These are phyloP conservation scores for Dinocampus coccinellae DNA, from an alignment of 2,888 invertebrate species.

Conservation along the genomic window DNA sequence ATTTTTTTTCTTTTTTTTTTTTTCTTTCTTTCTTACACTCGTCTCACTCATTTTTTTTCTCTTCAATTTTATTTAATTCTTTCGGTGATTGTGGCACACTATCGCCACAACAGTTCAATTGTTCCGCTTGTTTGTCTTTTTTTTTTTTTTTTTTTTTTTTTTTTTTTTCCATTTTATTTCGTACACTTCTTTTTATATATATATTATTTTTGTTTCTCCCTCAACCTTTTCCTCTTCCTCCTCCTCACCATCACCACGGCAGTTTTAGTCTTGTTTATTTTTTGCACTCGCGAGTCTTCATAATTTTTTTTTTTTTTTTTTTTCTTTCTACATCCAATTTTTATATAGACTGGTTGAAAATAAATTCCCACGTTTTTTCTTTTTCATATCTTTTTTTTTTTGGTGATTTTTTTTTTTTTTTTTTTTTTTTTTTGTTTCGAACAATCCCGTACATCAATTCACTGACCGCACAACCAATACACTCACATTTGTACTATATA, in stretches of 20 bases:
- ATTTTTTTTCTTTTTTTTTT: slow-evolving; percentile 36
- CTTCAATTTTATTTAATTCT: too few species aligned
- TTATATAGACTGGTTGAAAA: slow-evolving; percentile 1
- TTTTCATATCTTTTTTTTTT: not conserved
- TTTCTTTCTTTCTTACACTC: slow-evolving; percentile 31
- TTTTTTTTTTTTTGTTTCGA: too few species aligned
- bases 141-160: slow-evolving; percentile 3
- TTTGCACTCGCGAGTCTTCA: too few species aligned
- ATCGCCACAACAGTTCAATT: slow-evolving; percentile 9
- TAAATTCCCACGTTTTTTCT: slow-evolving; percentile 36
- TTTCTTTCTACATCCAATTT: not conserved
- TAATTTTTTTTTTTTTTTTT: not conserved
- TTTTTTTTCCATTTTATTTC: not conserved
- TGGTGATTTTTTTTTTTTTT: too few species aligned
- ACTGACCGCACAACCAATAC: slow-evolving; percentile 20
- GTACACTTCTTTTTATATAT: too few species aligned
- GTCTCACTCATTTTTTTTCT: slow-evolving; percentile 7
- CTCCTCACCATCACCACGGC: too few species aligned
- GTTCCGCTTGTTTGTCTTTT: too few species aligned
- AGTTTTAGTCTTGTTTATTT: too few species aligned
- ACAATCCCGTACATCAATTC: not conserved
- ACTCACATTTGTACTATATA: not conserved
- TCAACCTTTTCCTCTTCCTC: too few species aligned
- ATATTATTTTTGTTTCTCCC: too few species aligned
- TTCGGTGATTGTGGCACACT: too few species aligned